Evolutionary conservation across 1,140 invertebrate genomes (phyloP).

Genomic region (Conopomorpha cramerella): DNA sequence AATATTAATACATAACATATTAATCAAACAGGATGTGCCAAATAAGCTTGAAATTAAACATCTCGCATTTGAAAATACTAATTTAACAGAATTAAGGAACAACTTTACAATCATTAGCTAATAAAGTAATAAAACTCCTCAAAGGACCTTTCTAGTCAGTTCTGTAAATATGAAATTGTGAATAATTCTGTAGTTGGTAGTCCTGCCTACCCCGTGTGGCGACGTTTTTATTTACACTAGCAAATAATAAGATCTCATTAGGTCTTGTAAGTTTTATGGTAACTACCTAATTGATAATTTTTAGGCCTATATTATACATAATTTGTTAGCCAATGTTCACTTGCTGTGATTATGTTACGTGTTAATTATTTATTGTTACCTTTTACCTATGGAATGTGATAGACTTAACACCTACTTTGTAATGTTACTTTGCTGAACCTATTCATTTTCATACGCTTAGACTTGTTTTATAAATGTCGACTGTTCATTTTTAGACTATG

Average conservation of each 20-base stretch:
- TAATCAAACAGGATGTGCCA: conserved; percentile 1
- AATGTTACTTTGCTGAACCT: too few relatives aligned
- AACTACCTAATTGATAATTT: conserved; percentile 25
- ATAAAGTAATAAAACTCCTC: conserved; percentile 35
- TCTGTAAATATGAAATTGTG: conserved; percentile 57
- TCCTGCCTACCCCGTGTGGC: conserved; percentile 47
- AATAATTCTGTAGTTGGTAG: conserved; percentile 53
- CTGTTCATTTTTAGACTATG: too few relatives aligned
- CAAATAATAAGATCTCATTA: conserved; percentile 55
- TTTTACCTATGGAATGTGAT: conserved; percentile 49
- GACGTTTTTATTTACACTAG: conserved; percentile 53
- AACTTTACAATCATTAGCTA: conserved; percentile 20
- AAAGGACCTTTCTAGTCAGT: conserved; percentile 52
- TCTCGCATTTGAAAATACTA: not conserved
- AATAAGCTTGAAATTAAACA: not conserved
- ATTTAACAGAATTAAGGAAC: not conserved
- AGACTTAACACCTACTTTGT: conserved; percentile 43
- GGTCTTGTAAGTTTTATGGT: conserved; percentile 52
- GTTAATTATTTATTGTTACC: conserved; percentile 55
- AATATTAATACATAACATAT: too few relatives aligned
- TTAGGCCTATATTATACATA: not conserved
- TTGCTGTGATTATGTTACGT: conserved; percentile 57
- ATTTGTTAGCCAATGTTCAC: conserved; percentile 58
- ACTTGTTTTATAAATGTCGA: too few relatives aligned
- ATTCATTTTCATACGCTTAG: too few relatives aligned